Evolutionary conservation across 1,140 invertebrate species (phyloP), one percentile per base, ranked within the genome.

Genomic region (Microplitis mediator): DNA sequence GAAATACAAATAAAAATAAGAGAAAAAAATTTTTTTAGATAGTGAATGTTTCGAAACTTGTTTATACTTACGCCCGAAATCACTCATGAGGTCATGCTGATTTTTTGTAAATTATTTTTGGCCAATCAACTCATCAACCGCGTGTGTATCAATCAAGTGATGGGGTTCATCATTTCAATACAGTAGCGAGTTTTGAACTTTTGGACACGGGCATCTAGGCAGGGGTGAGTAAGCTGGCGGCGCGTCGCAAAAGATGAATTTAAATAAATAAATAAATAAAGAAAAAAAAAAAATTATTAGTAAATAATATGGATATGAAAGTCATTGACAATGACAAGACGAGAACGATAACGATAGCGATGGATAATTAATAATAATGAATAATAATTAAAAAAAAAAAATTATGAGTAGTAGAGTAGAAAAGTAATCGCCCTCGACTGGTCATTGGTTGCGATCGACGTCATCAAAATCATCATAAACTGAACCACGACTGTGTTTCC

Each of bases 401-500:
- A 23, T 31, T 16, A 72, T 58, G 64, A 62, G 45, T 51, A 23
- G 50, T 32, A 11, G 13, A 34, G 66, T 71, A 61, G 51, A 78
- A 58, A 71, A 56, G 69, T 77, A 80, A 76, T 80, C 78, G 80
- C 79, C 78, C 79, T 83, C 64, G 71, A 79, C 75, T 80, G 16
- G 62, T 67, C 50, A 72, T 72, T 82, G 80, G 77, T 79, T 83
- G 80, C 83, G 82, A 84, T 81, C 82, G 79, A 81, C 71, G 65
- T 68, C 65, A 71, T 67, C 72, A 74, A 60, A 36, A 63, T 62
- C 74, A 65, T 74, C 64, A 78, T 73, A 77, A 78, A 86, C 82
- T 86, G 80, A 86, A 85, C 84, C 83, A 87, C 81, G 85, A 87
- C 85, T 87, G 84, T 87, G 86, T 87, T 87, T 87, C 84, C 71